Evolutionary conservation across 2,113 vertebrate genomes (phyloP), one percentile per base, ranked within the genome.

Genomic region (Montifringilla adamsi): DNA sequence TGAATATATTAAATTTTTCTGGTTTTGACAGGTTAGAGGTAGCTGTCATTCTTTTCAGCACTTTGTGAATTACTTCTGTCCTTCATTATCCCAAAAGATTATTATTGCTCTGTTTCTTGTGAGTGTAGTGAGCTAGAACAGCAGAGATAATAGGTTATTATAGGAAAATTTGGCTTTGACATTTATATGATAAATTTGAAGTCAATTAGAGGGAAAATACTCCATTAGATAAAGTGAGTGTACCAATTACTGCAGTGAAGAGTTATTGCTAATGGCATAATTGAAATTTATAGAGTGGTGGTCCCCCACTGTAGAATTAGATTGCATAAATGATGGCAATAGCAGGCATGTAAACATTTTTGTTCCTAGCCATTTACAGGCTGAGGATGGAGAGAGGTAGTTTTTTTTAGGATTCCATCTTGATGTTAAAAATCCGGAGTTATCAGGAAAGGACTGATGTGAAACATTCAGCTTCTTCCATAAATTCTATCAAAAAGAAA

Each of bases 121-220:
- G 91, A 87, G 87, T 96, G 96, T 94, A 97, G 86, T 67, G 97
- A 98, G 92, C 88, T 96, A 98, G 97, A 98, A 98, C 97, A 95
- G 93, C 93, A 89, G 92, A 97, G 96, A 97, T 98, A 98, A 98
- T 98, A 95, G 94, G 96, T 97, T 98, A 97, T 98, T 98, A 98
- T 94, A 97, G 92, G 78, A 95, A 98, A 98, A 97, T 97, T 97
- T 97, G 92, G 92, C 95, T 97, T 97, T 98, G 98, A 98, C 97
- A 97, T 97, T 98, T 97, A 93, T 97, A 88, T 97, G 97, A 98
- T 98, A 98, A 97, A 97, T 98, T 97, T 97, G 82, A 95, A 98
- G 97, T 97, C 98, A 98, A 98, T 98, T 98, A 98, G 96, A 97
- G 96, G 95, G 97, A 98, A 98, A 98, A 97, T 97, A 96, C 76